A percentile compares a stretch with the other conserved stretches of the same genome.
Evolutionary conservation across 37 sponge, comb jelly and placozoan species (phyloP).

Genomic region (Halichondria panicea): DNA sequence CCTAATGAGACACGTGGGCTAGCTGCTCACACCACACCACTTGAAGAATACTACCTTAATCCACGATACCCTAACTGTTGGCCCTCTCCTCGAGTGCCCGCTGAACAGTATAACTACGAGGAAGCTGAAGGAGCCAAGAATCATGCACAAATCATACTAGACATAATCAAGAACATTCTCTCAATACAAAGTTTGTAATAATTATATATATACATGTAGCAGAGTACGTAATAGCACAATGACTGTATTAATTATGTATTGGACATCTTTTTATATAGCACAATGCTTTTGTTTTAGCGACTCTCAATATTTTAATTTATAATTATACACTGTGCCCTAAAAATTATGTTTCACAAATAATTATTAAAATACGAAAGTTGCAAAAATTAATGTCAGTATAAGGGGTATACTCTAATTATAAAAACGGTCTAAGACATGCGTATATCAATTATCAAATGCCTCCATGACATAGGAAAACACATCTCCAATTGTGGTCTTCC

Average conservation of each 20-base stretch:
- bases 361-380: too few relatives aligned
- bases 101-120: neutral
- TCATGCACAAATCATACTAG: slow-evolving; percentile 28
- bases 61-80: slow-evolving; percentile 38
- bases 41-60: slow-evolving; percentile 23
- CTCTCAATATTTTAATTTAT: too few relatives aligned
- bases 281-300: too few relatives aligned
- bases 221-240: too few relatives aligned
- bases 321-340: too few relatives aligned
- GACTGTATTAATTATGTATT: too few relatives aligned
- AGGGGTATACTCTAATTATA: too few relatives aligned
- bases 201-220: too few relatives aligned
- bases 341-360: too few relatives aligned
- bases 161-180: slow-evolving; percentile 17
- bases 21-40: neutral
- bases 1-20: neutral
- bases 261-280: too few relatives aligned
- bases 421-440: neutral
- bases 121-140: slow-evolving; percentile 29
- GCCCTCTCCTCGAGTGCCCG: slow-evolving; percentile 8
- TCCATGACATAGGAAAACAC: slow-evolving; percentile 22
- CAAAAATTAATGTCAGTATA: too few relatives aligned
- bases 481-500: neutral
- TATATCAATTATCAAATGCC: neutral
- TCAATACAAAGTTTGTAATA: too few relatives aligned